Evolutionary conservation across 2,888 invertebrate species (phyloP).

Genomic region (Archaeoteleia sp.): DNA sequence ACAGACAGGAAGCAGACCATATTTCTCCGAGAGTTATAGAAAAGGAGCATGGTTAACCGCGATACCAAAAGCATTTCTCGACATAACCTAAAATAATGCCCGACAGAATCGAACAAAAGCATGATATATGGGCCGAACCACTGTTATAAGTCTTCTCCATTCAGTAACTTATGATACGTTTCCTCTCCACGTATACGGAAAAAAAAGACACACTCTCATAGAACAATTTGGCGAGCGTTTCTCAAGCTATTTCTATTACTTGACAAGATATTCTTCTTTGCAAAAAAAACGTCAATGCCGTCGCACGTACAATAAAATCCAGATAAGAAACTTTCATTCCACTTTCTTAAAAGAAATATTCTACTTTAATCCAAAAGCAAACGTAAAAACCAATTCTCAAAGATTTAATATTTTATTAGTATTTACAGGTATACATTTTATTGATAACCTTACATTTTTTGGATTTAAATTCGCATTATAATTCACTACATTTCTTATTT

Average conservation of each 20-base stretch:
- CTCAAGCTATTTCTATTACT: conserved; percentile 51
- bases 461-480: too few relatives aligned
- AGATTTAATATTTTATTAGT: too few relatives aligned
- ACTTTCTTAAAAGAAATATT: too few relatives aligned
- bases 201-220: conserved; percentile 46
- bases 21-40: conserved; percentile 65
- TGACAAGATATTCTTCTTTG: conserved; percentile 41
- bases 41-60: conserved; percentile 63
- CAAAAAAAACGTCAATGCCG: conserved; percentile 39
- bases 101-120: conserved; percentile 74
- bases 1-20: conserved; percentile 67
- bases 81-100: conserved; percentile 74
- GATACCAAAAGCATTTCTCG: conserved; percentile 69
- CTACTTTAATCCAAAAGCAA: too few relatives aligned
- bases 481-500: too few relatives aligned
- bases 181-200: conserved; percentile 61
- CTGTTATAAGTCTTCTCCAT: conserved; percentile 64
- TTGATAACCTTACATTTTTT: too few relatives aligned
- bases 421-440: too few relatives aligned
- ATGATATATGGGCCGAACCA: conserved; percentile 71
- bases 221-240: conserved; percentile 53
- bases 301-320: conserved; percentile 47
- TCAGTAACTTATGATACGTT: conserved; percentile 73
- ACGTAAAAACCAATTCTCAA: too few relatives aligned
- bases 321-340: too few relatives aligned